Evolutionary conservation across 2,113 vertebrate species (phyloP), one percentile per base, ranked within the genome.

Genomic region (Scopus umbretta): DNA sequence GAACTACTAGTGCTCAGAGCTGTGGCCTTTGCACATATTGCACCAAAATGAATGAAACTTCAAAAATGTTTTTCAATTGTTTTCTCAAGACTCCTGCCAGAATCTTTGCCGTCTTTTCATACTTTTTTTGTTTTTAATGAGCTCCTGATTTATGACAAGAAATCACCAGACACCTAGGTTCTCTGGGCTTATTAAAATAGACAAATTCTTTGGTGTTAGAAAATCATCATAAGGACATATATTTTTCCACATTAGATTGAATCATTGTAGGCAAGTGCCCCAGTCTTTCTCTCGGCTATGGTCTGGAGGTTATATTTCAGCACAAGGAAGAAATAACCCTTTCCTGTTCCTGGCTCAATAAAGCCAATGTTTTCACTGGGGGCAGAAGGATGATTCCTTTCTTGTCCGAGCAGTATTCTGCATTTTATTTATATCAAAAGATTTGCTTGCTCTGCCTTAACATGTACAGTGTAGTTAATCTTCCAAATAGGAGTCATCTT

Each of bases 121-220:
- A 67, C 80, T 96, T 96, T 95, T 95, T 97, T 97, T 93, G 81
- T 96, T 92, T 97, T 97, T 96, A 97, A 96, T 91, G 95, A 97
- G 82, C 59, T 94, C 67, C 47, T 96, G 95, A 98, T 98, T 97
- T 97, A 97, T 97, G 97, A 95, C 94, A 96, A 97, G 97, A 97
- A 97, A 96, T 95, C 94, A 96, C 96, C 92, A 95, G 94, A 94
- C 97, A 95, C 96, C 95, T 97, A 75, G 67, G 84, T 96, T 97
- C 84, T 83, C 80, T 96, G 86, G 88, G 61, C 96, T 97, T 98
- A 97, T 98, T 98, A 98, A 98, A 98, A 96, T 92, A 97, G 96
- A 97, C 96, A 97, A 89, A 94, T 91, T 94, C 61, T 70, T 94
- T 78, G 43, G 86, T 97, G 96, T 91, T 96, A 93, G 83, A 94